These are phyloP conservation scores for Cynodonichthys magdalenae DNA, from an alignment of 2,797 vertebrate species.

Conservation along the genomic window DNA sequence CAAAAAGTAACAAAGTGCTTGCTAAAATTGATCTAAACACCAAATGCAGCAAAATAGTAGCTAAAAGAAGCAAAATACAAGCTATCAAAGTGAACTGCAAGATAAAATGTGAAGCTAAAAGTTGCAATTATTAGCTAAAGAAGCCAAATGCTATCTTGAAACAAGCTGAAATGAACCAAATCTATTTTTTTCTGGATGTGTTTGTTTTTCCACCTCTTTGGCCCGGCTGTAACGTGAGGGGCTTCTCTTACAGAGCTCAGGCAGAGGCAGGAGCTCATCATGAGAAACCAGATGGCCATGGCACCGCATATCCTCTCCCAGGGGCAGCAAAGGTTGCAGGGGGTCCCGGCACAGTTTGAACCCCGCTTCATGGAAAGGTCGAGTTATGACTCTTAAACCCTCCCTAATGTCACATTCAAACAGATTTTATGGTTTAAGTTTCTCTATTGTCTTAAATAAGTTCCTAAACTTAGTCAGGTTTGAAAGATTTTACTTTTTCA, in stretches of 20 bases:
- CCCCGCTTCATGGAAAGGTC: conserved; percentile 90
- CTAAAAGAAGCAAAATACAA: too few species aligned
- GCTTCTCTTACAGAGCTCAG: conserved; percentile 82
- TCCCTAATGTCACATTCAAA: not conserved
- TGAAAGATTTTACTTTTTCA: too few species aligned
- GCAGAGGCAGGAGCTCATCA: conserved; percentile 89
- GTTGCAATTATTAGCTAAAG: not conserved
- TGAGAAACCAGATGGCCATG: conserved; percentile 92
- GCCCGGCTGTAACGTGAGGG: conserved; percentile 11
- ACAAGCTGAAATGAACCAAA: too few species aligned
- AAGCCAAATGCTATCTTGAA: too few species aligned
- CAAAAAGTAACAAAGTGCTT: too few species aligned
- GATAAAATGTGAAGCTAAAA: too few species aligned
- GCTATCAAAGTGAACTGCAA: too few species aligned
- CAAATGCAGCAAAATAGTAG: too few species aligned
- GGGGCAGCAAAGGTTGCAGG: conserved; percentile 87
- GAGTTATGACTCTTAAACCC: not conserved
- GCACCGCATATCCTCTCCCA: conserved; percentile 87
- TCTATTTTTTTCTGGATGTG: conserved; percentile 10
- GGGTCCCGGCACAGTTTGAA: conserved; percentile 86
- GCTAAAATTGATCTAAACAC: too few species aligned
- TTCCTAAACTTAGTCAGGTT: too few species aligned
- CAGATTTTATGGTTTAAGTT: too few species aligned
- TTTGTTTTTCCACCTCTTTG: not conserved
- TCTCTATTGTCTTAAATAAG: too few species aligned